Base-by-base conservation (phyloP, 2,113 vertebrate species). In the Hippocampus guttulatus region DNA sequence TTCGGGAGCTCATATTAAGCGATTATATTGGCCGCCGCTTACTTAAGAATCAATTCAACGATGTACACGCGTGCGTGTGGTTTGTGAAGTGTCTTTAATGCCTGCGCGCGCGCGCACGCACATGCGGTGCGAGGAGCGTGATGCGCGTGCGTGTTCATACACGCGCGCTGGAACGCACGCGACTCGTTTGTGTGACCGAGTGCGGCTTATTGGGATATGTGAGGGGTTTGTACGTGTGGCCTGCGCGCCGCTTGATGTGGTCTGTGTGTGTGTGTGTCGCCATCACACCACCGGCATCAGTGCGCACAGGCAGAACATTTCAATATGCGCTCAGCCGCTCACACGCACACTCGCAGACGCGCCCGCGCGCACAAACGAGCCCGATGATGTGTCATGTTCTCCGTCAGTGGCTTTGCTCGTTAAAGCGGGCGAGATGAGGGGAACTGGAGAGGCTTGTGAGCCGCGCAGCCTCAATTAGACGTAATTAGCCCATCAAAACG, bases 401-500 rank as follows among this genome's bases (percentile, higher is more conserved):
- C 71, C 71, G 11, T 75, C 72, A 67, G 77, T 49, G 61, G 40
- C 57, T 5, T 62, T 66, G 71, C 81, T 82, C 74, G 71, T 75
- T 76, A 49, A 72, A 73, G 60, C 10, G 30, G 33, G 52, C 77
- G 52, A 83, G 83, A 86, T 85, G 76, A 83, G 77, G 62, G 74
- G 11, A 55, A 74, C 68, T 52, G 25, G 75, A 82, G 67, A 68
- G 69, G 55, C 69, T 64, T 60, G 74, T 80, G 81, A 87, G 87
- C 85, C 84, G 79, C 77, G 68, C 75, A 76, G 73, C 67, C 74
- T 82, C 84, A 85, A 89, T 88, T 85, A 85, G 84, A 81, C 70
- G 72, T 84, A 85, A 89, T 90, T 85, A 85, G 70, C 82, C 75
- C 83, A 87, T 89, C 74, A 83, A 83, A 89, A 88, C 76, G 80